phyloP scores from a whole-genome alignment of 1,140 invertebrate species.

The Gonatopus flavifemur region DNA sequence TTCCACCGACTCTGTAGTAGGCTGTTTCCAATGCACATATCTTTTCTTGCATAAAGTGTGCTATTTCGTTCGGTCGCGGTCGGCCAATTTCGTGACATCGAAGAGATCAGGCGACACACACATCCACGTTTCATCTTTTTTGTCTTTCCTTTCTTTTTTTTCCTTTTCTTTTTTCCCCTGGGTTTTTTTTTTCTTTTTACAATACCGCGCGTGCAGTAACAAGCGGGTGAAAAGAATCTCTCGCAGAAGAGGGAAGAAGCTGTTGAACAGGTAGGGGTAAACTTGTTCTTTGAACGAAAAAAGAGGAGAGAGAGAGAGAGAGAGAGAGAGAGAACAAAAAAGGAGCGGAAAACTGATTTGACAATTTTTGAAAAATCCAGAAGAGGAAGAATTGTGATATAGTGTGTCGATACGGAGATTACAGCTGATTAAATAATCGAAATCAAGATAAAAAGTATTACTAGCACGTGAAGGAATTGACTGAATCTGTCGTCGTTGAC shows the following conservation, averaged over 20 bases:
- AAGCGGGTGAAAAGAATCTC: background rate
- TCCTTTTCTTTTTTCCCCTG: no score
- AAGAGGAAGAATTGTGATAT: background rate
- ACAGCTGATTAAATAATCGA: background rate
- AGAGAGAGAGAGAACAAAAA: constrained; percentile 1
- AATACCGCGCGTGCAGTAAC: no score
- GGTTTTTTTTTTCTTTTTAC: no score
- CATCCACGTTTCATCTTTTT: no score
- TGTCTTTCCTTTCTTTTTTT: no score
- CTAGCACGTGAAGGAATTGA: background rate
- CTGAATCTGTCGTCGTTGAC: no score
- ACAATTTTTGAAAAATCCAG: background rate
- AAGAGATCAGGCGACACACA: no score
- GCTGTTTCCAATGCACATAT: no score
- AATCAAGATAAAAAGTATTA: background rate
- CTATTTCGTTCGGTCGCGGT: no score
- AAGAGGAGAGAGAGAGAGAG: constrained; percentile 9
- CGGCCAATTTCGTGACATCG: no score
- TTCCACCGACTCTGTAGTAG: no score
- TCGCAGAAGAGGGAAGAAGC: background rate
- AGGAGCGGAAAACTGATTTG: background rate
- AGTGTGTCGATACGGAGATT: background rate
- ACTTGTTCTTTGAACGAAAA: constrained; percentile 4
- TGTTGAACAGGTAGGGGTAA: background rate
- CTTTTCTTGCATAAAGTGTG: no score